A percentile compares a stretch with the other conserved stretches of the same genome.
Conservation (phyloP, 1,140 invertebrate genomes). For the Aphaenogaster floridana region DNA sequence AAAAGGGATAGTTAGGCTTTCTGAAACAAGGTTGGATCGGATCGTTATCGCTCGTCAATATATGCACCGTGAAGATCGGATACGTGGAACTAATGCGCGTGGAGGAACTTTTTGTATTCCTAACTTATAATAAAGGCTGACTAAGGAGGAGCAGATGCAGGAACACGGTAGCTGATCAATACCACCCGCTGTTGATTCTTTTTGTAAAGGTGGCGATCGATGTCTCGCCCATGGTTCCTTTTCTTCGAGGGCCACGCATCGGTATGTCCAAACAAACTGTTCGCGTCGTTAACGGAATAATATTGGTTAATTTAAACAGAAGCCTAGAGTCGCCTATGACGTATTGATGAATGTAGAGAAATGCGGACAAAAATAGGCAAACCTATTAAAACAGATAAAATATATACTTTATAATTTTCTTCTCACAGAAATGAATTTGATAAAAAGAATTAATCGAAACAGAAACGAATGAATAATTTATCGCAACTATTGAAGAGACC, state of each 20-base stretch:
- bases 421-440: neutral
- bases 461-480: constrained; percentile 16
- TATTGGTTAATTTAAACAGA: constrained; percentile 39
- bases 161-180: constrained; percentile 73
- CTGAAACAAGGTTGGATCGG: constrained; percentile 50
- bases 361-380: neutral
- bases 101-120: constrained; percentile 68
- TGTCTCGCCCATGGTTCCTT: constrained; percentile 41
- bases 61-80: constrained; percentile 65
- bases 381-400: constrained; percentile 13
- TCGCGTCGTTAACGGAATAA: constrained; percentile 33
- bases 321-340: constrained; percentile 1
- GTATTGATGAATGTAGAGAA: neutral
- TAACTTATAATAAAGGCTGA: constrained; percentile 70
- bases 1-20: constrained; percentile 59
- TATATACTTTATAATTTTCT: neutral
- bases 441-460: neutral
- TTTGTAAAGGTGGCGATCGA: constrained; percentile 61
- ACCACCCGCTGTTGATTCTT: constrained; percentile 68
- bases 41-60: constrained; percentile 59
- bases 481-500: neutral
- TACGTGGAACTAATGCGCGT: constrained; percentile 67
- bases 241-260: constrained; percentile 36
- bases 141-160: constrained; percentile 69
- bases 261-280: constrained; percentile 43